These are phyloP conservation scores for Pristionchus mayeri DNA, from an alignment of 2,888 invertebrate genomes.

Conservation along the genomic window DNA sequence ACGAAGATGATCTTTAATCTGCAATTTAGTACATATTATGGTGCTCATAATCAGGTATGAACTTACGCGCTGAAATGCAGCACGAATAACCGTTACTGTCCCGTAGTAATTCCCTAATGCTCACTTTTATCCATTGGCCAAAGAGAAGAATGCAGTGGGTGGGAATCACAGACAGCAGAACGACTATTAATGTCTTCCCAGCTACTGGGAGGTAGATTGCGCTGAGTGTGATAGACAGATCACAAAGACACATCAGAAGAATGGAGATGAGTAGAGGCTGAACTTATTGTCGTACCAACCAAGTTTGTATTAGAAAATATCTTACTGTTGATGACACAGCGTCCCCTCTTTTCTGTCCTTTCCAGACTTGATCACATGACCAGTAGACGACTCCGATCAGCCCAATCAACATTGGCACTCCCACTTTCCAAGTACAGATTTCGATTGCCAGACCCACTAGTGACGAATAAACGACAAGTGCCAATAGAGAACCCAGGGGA, in stretches of 20 bases:
- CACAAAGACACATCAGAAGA: not conserved
- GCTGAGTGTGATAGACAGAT: not conserved
- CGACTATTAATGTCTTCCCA: not conserved
- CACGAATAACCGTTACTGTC: no score
- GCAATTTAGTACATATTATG: no score
- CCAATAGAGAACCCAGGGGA: no score
- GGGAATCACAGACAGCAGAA: not conserved
- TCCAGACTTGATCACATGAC: not conserved
- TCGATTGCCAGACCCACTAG: no score
- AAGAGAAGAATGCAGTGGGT: not conserved
- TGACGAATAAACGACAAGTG: no score
- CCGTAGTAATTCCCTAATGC: no score
- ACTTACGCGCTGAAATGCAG: no score
- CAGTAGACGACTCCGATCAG: not conserved
- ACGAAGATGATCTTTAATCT: not conserved
- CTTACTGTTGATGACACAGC: not conserved
- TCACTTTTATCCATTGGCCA: not conserved
- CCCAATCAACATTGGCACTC: not conserved
- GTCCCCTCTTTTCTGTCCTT: not conserved
- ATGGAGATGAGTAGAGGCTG: not conserved
- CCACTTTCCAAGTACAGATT: not conserved
- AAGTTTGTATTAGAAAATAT: not conserved
- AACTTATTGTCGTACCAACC: not conserved
- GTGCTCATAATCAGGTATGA: no score
- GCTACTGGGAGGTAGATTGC: not conserved